Evolutionary conservation across 2,113 vertebrate species (phyloP).

Genomic region (Hippocampus mohnikei): DNA sequence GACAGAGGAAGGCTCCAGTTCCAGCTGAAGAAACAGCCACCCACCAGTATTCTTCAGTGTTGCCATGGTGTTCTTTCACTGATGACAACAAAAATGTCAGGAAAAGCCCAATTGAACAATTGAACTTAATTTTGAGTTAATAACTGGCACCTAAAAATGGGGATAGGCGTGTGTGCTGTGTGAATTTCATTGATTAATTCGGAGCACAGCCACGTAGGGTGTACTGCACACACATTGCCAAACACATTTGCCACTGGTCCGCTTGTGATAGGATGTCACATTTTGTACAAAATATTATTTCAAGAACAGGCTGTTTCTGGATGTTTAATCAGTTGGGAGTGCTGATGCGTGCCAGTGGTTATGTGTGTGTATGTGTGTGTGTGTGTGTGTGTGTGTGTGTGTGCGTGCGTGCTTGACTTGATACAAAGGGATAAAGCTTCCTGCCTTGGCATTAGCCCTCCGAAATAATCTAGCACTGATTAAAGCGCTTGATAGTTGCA

Average conservation of each 20-base stretch:
- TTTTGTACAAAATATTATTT: neutral
- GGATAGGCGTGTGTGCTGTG: no score
- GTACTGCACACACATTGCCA: no score
- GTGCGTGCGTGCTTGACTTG: neutral
- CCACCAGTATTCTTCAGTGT: no score
- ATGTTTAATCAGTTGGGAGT: neutral
- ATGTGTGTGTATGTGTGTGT: neutral
- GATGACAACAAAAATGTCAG: no score
- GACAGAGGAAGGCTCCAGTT: no score
- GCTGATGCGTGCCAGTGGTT: neutral
- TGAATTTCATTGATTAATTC: no score
- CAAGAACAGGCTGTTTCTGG: neutral
- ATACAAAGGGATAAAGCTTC: neutral
- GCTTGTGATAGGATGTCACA: neutral
- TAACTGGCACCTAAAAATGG: no score
- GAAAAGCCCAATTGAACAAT: no score
- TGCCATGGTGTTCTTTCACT: no score
- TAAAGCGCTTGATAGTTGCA: neutral
- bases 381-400: neutral
- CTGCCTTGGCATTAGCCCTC: neutral
- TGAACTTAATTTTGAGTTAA: no score
- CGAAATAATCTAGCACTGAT: constrained; percentile 1
- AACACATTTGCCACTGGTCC: neutral
- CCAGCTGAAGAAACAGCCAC: no score
- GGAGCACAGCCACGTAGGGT: no score